Evolutionary conservation across 2,888 invertebrate genomes (phyloP).

Genomic region (Microctonus hyperodae): DNA sequence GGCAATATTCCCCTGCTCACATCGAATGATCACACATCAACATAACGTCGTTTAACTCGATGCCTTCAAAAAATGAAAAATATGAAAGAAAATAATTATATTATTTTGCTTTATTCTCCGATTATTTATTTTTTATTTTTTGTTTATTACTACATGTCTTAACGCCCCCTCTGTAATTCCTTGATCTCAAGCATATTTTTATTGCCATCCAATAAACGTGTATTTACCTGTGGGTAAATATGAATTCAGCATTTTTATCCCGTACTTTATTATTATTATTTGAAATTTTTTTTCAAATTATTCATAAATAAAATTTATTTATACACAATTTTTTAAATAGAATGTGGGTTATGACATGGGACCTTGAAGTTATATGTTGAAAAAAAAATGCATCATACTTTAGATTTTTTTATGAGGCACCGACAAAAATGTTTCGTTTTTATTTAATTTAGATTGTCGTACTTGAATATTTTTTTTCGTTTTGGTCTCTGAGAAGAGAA

Average conservation of each 20-base stretch:
- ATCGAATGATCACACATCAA: background rate
- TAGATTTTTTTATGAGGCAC: background rate
- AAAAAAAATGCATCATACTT: background rate
- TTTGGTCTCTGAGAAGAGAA: slow-evolving; percentile 44
- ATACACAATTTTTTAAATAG: background rate
- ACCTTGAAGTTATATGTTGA: background rate
- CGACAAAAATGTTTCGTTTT: slow-evolving; percentile 7
- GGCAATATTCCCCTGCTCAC: slow-evolving; percentile 57
- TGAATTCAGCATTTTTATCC: background rate
- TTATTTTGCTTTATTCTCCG: slow-evolving; percentile 25
- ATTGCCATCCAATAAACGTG: background rate
- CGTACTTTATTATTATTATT: too few relatives aligned
- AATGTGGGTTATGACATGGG: background rate
- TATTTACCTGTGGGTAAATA: background rate
- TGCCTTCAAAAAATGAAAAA: slow-evolving; percentile 11
- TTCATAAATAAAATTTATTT: slow-evolving; percentile 2
- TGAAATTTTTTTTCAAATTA: background rate
- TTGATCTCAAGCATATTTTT: background rate
- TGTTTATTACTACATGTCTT: too few relatives aligned
- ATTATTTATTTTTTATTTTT: slow-evolving; percentile 13
- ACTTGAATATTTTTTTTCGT: background rate
- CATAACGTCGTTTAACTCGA: slow-evolving; percentile 5
- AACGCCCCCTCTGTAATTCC: background rate
- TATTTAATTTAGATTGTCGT: background rate
- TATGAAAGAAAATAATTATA: slow-evolving; percentile 21